These are phyloP conservation scores for Oriolus oriolus DNA, from an alignment of 2,113 vertebrate genomes.

Conservation along the genomic window DNA sequence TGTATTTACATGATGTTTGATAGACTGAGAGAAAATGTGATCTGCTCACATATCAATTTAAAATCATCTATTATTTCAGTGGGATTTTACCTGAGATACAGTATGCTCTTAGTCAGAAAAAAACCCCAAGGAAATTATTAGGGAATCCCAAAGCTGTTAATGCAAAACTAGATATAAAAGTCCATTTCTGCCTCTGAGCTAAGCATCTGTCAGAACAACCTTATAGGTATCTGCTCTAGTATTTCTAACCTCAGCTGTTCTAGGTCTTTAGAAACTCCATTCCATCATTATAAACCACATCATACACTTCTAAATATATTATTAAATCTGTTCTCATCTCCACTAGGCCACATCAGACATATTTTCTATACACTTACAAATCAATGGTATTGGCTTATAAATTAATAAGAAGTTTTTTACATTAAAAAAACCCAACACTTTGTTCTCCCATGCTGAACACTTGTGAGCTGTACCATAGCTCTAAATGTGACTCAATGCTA, in stretches of 20 bases:
- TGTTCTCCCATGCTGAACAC: not conserved
- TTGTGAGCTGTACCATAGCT: conserved; percentile 51
- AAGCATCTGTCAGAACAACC: not conserved
- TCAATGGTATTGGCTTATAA: not conserved
- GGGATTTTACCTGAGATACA: not conserved
- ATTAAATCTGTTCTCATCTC: not conserved
- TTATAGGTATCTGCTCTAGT: not conserved
- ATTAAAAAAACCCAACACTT: not conserved
- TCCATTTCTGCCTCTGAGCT: not conserved
- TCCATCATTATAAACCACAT: not conserved
- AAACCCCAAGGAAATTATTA: not conserved
- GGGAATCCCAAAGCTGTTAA: not conserved
- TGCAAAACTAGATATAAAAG: not conserved
- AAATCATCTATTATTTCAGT: not conserved
- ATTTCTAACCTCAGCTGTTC: not conserved
- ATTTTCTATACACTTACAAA: not conserved
- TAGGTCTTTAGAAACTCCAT: not conserved
- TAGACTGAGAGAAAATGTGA: not conserved
- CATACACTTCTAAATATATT: not conserved
- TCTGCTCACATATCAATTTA: not conserved
- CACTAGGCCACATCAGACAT: not conserved
- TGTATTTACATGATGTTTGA: not conserved
- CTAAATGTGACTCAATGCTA: conserved; percentile 65
- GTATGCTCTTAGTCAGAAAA: not conserved
- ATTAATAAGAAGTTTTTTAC: not conserved